Base-by-base conservation (phyloP, 2,113 vertebrate species). In the Hemibates koningsi region DNA sequence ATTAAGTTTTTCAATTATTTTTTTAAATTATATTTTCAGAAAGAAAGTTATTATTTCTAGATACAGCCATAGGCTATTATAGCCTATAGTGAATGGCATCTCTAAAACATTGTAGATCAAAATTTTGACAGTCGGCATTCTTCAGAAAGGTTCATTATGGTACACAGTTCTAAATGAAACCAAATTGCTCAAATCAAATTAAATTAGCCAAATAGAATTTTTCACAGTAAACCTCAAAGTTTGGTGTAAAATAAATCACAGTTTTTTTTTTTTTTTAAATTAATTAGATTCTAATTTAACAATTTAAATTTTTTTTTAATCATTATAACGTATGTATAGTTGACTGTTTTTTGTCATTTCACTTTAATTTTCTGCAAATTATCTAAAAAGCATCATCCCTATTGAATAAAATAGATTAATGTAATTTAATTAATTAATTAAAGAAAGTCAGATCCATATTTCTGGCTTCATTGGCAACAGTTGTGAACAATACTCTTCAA, bases 221-320 rank as follows among this genome's bases (percentile, higher is more conserved):
- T 43, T 43, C 38, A 43, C 36, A 71, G 12, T 71, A 71, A 24
- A 71, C 36, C 7, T 24, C 66, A 21, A 41, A 68, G 34, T 38
- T 68, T 41, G 63, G 63, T 41, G 34, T 38, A 41, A 68, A 41
- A 38, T 14, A 68, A 68, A 8, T 68, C 63, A 71, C 7, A 0
- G 0, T 41, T 38, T 2, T n/a, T 10, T 1, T 4, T 1, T 1
- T 2, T n/a, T 10, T 1, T 4, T 1, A 1, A 66, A 41, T 21
- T 16, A 41, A 71, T 24, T 24, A 1, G n/a, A 71, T 43, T 71
- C 3, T 71, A 24, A 43, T 71, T 9, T 68, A 38, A 6, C 36
- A 21, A 8, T 41, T 41, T 34, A 27, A 27, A 27, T 27, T 27
- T 27, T 19, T 19, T 63, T 4, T 63, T 36, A 63, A 43, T 24